These are phyloP conservation scores for Brachionus rubens DNA, from an alignment of 1,140 invertebrate genomes.

Conservation along the genomic window DNA sequence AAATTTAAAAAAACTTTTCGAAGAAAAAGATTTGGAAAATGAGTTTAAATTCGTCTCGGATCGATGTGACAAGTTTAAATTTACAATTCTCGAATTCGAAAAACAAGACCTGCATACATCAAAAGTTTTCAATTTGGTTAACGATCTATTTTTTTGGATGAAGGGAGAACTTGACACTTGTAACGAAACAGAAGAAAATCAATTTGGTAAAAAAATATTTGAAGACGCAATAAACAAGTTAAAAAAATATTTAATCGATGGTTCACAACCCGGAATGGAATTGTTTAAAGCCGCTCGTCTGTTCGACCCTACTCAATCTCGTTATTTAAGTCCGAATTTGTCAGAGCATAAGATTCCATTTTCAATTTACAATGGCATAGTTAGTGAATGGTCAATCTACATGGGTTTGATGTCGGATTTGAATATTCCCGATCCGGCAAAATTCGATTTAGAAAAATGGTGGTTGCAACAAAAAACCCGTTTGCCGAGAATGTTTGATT, in stretches of 20 bases:
- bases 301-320: background rate
- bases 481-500: background rate
- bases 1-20: background rate
- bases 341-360: background rate
- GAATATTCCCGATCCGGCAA: background rate
- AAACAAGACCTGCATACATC: no score
- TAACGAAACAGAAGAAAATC: background rate
- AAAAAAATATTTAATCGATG: no score
- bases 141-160: background rate
- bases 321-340: background rate
- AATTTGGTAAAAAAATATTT: background rate
- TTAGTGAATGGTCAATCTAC: background rate
- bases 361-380: background rate
- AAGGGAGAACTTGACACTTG: background rate
- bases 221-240: background rate
- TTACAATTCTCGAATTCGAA: background rate
- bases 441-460: slow-evolving; percentile 5
- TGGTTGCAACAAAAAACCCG: background rate
- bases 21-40: background rate
- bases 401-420: background rate
- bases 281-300: background rate
- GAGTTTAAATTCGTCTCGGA: background rate
- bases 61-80: background rate
- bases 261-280: background rate
- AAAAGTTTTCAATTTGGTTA: background rate